Evolutionary conservation across 1,140 invertebrate species (phyloP).

Genomic region (Gonatopus flavifemur): DNA sequence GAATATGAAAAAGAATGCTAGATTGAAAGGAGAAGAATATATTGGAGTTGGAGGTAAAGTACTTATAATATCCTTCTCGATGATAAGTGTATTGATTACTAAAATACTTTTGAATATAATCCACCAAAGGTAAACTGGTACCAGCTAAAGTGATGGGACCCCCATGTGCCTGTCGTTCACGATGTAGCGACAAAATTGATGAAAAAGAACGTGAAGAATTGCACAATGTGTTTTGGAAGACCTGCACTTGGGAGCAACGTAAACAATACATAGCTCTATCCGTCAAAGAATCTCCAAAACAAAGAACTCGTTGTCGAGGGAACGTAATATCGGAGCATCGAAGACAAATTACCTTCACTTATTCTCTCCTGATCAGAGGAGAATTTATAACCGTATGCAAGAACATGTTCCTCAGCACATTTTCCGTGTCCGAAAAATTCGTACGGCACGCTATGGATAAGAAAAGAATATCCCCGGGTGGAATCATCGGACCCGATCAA

Average conservation of each 20-base stretch:
- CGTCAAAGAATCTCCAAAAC: slow-evolving; percentile 36
- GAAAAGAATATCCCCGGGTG: slow-evolving; percentile 27
- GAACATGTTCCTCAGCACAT: slow-evolving; percentile 38
- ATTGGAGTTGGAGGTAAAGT: slow-evolving; percentile 34
- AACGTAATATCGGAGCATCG: slow-evolving; percentile 26
- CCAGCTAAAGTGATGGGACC: slow-evolving; percentile 35
- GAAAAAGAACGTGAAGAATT: slow-evolving; percentile 26
- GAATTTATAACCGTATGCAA: slow-evolving; percentile 38
- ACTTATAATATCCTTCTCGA: too few relatives aligned
- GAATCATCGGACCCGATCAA: slow-evolving; percentile 32
- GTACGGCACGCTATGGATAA: slow-evolving; percentile 36
- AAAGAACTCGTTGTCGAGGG: slow-evolving; percentile 27
- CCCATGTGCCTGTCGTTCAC: slow-evolving; percentile 32
- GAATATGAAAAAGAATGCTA: slow-evolving; percentile 36
- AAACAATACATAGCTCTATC: slow-evolving; percentile 34
- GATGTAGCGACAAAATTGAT: slow-evolving; percentile 24
- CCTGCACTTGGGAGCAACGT: slow-evolving; percentile 35
- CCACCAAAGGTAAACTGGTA: slow-evolving; percentile 32
- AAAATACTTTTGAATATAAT: too few relatives aligned
- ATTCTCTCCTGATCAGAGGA: slow-evolving; percentile 26
- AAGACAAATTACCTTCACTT: slow-evolving; percentile 36
- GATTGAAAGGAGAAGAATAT: slow-evolving; percentile 33
- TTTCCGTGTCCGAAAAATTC: slow-evolving; percentile 36
- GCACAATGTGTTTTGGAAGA: slow-evolving; percentile 36
- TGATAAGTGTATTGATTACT: too few relatives aligned